phyloP scores from a whole-genome alignment of 2,797 vertebrate genomes.

The Bradypus variegatus region DNA sequence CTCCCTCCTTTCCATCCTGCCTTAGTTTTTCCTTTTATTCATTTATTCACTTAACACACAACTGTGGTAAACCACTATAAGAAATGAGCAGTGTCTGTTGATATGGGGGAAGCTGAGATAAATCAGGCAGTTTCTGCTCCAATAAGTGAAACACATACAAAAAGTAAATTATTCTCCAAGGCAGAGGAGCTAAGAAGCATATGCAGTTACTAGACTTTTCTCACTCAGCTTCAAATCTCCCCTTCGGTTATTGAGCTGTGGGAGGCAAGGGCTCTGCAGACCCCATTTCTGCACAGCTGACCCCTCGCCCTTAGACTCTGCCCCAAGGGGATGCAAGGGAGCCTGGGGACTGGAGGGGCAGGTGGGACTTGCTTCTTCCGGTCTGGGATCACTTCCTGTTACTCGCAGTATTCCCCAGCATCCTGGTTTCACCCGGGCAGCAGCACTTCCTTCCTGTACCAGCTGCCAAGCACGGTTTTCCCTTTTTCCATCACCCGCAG shows the following conservation, averaged over 20 bases:
- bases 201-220: rapidly evolving
- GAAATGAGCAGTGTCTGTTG: neutral
- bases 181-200: rapidly evolving
- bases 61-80: neutral
- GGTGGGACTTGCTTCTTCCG: neutral
- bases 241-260: rapidly evolving
- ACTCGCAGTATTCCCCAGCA: rapidly evolving
- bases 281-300: neutral
- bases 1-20: too few species aligned
- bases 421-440: neutral
- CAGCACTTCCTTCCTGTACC: neutral
- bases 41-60: neutral
- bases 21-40: neutral
- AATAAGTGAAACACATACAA: neutral
- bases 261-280: neutral
- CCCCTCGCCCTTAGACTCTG: neutral
- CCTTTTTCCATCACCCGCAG: too few species aligned
- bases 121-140: neutral
- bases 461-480: rapidly evolving
- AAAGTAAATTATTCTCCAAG: rapidly evolving
- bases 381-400: neutral
- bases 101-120: neutral
- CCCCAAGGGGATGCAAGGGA: neutral
- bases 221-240: neutral
- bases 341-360: too few species aligned